phyloP scores from a whole-genome alignment of 2,888 invertebrate species.

The Junonia oenone region DNA sequence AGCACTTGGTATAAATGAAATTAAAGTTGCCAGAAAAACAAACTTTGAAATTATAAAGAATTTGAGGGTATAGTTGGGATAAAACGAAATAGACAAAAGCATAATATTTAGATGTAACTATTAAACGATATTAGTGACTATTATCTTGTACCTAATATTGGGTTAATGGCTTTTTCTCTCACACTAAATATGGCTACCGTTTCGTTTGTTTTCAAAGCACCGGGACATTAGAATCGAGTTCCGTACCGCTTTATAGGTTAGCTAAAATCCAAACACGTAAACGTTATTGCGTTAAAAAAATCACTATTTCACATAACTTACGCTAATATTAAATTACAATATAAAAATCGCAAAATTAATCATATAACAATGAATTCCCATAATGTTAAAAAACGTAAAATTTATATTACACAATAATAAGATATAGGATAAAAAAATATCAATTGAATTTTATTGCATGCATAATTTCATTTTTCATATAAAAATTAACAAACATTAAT shows the following conservation, averaged over 20 bases:
- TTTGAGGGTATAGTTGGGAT: constrained; percentile 7
- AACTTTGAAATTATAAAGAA: constrained; percentile 2
- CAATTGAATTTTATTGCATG: constrained; percentile 74
- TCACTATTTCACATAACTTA: constrained; percentile 38
- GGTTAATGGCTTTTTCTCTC: constrained; percentile 20
- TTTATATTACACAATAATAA: constrained; percentile 49
- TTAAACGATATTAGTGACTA: constrained; percentile 19
- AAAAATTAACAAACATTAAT: constrained; percentile 54
- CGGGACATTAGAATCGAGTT: constrained; percentile 31
- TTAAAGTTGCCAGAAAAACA: constrained; percentile 15
- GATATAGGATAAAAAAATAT: constrained; percentile 63
- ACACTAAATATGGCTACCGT: constrained; percentile 25
- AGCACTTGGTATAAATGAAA: constrained; percentile 10
- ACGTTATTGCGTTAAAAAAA: constrained; percentile 49
- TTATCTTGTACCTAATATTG: constrained; percentile 20
- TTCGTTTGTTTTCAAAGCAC: constrained; percentile 28
- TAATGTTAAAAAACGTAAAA: constrained; percentile 53
- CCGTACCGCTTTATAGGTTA: constrained; percentile 24
- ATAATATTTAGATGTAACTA: background rate
- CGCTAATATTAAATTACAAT: constrained; percentile 57
- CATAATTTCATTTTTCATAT: constrained; percentile 49
- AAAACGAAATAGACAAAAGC: constrained; percentile 3
- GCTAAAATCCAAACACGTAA: constrained; percentile 27
- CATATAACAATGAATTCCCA: constrained; percentile 59
- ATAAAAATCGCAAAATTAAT: constrained; percentile 48